Base-by-base conservation (phyloP, 2,113 vertebrate genomes). In the Rhegmatorhina hoffmannsi region DNA sequence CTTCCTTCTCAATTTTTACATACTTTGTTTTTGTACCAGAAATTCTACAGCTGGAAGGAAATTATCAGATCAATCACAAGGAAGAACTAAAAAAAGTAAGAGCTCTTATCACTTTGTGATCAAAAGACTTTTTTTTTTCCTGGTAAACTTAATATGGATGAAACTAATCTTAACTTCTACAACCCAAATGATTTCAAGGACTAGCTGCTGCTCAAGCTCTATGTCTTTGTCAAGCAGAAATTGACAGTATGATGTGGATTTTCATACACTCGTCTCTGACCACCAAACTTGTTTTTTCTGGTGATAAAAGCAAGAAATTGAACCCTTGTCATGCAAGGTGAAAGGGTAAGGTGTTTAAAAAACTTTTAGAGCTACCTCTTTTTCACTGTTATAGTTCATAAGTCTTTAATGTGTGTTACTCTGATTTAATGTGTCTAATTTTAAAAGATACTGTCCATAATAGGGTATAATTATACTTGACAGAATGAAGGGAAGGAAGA, bases 381-480 rank as follows among this genome's bases (percentile, higher is more conserved):
- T 70, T 87, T 34, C 36, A 26, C 46, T 92, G 46, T 46, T n/a
- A 14, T 23, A 40, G 59, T 72, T 83, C 15, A 43, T 82, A 85
- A 89, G 74, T 87, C 66, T 84, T 94, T 79, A 26, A 43, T 89
- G 68, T 87, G 44, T 87, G 50, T 67, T 62, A 56, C 44, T 56
- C 6, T 29, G 17, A 94, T 94, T 81, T 97, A 95, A 87, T 87
- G 89, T 20, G 31, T 55, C 53, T 47, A 86, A 53, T 90, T 96
- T 92, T 95, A 76, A 11, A 91, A 94, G 38, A 25, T 86, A 96
- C 83, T 90, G 43, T 90, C 70, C 49, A n/a, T 92, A 89, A 69
- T 78, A 73, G 17, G 36, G 5, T 68, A 86, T 93, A 92, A 95
- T 91, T 97, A 62, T 76, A 87, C 92, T 90, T 94, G 47, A 91